These are phyloP conservation scores for Epinephelus awoara DNA, from an alignment of 2,797 vertebrate genomes.

Conservation along the genomic window DNA sequence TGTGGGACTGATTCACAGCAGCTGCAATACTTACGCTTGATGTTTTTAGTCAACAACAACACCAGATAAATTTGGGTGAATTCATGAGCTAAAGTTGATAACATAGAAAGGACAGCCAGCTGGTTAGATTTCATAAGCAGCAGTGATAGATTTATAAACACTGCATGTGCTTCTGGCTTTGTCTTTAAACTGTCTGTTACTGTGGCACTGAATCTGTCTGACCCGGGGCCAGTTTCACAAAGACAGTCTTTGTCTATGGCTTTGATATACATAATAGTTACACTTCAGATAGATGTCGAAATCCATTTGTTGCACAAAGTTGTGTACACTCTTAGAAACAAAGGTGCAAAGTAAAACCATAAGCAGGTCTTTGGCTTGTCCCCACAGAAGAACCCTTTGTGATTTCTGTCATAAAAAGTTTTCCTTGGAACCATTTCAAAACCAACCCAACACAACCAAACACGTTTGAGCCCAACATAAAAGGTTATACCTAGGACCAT, in stretches of 20 bases:
- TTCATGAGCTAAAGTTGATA: slow-evolving; percentile 14
- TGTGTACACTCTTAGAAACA: not conserved
- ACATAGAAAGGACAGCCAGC: not conserved
- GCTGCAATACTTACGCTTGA: slow-evolving; percentile 44
- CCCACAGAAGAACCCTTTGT: too few relatives aligned
- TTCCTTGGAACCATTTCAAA: too few relatives aligned
- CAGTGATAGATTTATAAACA: not conserved
- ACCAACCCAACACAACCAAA: too few relatives aligned
- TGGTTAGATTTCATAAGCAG: not conserved
- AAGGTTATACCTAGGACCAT: too few relatives aligned
- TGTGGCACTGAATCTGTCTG: slow-evolving; percentile 3
- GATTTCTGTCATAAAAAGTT: too few relatives aligned
- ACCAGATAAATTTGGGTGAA: slow-evolving; percentile 21
- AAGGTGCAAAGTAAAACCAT: too few relatives aligned
- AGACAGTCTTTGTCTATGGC: not conserved
- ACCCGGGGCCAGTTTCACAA: slow-evolving; percentile 10
- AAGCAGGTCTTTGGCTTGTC: too few relatives aligned
- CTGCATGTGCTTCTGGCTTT: not conserved
- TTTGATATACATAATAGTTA: not conserved
- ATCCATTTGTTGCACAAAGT: not conserved
- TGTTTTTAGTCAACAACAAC: slow-evolving; percentile 34
- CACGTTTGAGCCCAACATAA: too few relatives aligned
- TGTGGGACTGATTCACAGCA: slow-evolving; percentile 54
- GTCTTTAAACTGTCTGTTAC: not conserved
- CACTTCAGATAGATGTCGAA: not conserved